Evolutionary conservation across 2,113 vertebrate species (phyloP).

Genomic region (Vimba vimba): DNA sequence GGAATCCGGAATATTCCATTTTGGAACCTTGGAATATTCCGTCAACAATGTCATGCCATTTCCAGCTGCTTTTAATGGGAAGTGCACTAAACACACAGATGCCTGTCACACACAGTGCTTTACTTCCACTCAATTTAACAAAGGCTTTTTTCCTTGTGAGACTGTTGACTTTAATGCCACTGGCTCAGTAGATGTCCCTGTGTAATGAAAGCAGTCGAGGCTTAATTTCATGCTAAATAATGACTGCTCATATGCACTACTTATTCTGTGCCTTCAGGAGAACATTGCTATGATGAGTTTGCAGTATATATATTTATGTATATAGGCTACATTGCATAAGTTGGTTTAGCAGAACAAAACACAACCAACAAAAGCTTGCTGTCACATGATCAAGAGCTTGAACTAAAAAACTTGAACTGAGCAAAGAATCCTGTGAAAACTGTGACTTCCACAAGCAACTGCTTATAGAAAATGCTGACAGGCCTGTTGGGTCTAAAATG

Average conservation of each 20-base stretch:
- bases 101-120: constrained; percentile 5
- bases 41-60: not conserved
- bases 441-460: not conserved
- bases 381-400: not conserved
- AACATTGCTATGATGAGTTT: not conserved
- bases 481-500: not conserved
- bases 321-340: constrained; percentile 16
- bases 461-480: not conserved
- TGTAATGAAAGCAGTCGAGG: constrained; percentile 20
- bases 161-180: constrained; percentile 17
- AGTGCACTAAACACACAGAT: constrained; percentile 23
- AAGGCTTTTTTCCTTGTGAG: not conserved
- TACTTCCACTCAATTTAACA: constrained; percentile 41
- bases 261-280: not conserved
- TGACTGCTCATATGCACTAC: constrained; percentile 13
- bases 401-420: not conserved
- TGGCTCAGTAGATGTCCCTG: not conserved
- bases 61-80: not conserved
- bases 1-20: not conserved
- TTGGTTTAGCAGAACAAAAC: not conserved
- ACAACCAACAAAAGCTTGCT: not conserved
- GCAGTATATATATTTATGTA: not conserved
- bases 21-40: not conserved
- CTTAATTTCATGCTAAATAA: constrained; percentile 31
- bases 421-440: not conserved